phyloP scores from a whole-genome alignment of 1,140 invertebrate genomes.

The Orchesella cincta region DNA sequence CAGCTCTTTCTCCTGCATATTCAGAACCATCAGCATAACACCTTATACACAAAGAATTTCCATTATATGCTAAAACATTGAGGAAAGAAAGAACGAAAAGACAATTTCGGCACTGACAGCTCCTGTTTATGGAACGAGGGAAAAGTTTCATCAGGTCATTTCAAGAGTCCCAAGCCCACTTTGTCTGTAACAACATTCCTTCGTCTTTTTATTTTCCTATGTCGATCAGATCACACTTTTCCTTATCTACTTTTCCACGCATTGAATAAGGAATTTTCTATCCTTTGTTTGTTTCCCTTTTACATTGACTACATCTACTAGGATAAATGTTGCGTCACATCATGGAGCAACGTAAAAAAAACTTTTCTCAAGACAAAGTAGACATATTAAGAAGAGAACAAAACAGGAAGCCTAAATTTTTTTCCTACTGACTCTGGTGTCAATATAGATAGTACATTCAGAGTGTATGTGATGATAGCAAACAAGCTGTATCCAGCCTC shows the following conservation, averaged over 20 bases:
- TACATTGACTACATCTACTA: neutral
- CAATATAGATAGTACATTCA: neutral
- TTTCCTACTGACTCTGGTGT: neutral
- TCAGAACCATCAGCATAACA: neutral
- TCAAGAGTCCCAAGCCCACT: conserved; percentile 16
- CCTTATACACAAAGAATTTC: neutral
- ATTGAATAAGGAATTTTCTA: neutral
- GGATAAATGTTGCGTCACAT: conserved; percentile 15
- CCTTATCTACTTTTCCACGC: neutral
- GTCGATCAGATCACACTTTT: conserved; percentile 9
- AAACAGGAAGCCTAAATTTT: neutral
- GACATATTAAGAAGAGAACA: neutral
- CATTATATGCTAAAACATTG: conserved; percentile 5
- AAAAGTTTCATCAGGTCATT: conserved; percentile 18
- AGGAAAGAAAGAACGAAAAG: neutral
- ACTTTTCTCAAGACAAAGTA: neutral
- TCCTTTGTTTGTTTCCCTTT: neutral
- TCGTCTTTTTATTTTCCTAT: conserved; percentile 15
- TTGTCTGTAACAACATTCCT: conserved; percentile 18
- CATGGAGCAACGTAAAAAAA: neutral
- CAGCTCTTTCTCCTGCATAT: neutral
- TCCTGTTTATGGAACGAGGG: conserved; percentile 1
- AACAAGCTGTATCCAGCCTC: neutral
- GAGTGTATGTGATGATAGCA: too few species aligned
- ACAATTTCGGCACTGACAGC: conserved; percentile 13